Percentiles rank a stretch among this genome's conserved stretches.
Evolutionary conservation across 2,888 invertebrate species (phyloP).

Genomic region (Drosophila infuscata): DNA sequence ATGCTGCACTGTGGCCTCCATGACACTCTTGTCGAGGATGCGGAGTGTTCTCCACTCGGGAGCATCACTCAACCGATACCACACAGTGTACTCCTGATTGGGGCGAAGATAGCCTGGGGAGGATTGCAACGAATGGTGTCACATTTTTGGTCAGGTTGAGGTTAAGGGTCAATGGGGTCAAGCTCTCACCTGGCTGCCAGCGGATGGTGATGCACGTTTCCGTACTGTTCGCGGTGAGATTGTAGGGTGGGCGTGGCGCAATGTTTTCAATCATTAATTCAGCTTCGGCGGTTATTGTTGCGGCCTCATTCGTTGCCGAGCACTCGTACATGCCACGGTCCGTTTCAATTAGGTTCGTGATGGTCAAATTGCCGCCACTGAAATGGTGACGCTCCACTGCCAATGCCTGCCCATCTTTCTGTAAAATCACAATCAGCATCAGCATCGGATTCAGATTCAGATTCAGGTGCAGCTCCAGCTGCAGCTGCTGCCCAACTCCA

Average conservation of each 20-base stretch:
- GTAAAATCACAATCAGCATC: slow-evolving; percentile 54
- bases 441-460: slow-evolving; percentile 9
- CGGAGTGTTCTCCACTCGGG: slow-evolving; percentile 94
- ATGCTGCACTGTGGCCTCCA: slow-evolving; percentile 92
- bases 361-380: slow-evolving; percentile 92
- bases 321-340: slow-evolving; percentile 95
- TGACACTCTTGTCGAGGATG: slow-evolving; percentile 89
- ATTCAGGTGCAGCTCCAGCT: slow-evolving; percentile 1
- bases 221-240: slow-evolving; percentile 91
- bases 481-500: slow-evolving; percentile 1
- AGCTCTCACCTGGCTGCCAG: slow-evolving; percentile 90
- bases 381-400: slow-evolving; percentile 89
- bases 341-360: slow-evolving; percentile 91
- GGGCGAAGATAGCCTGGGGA: slow-evolving; percentile 89
- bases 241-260: slow-evolving; percentile 95
- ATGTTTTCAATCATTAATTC: slow-evolving; percentile 94
- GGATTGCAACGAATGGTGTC: not conserved
- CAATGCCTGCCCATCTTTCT: slow-evolving; percentile 91
- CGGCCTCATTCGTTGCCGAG: slow-evolving; percentile 94
- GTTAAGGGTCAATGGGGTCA: not conserved
- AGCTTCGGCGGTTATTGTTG: slow-evolving; percentile 91
- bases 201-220: slow-evolving; percentile 90
- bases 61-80: slow-evolving; percentile 92
- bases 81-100: slow-evolving; percentile 93
- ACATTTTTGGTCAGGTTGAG: not conserved